Base-by-base conservation (phyloP, 2,797 vertebrate species). In the Malacoctenus gilli region DNA sequence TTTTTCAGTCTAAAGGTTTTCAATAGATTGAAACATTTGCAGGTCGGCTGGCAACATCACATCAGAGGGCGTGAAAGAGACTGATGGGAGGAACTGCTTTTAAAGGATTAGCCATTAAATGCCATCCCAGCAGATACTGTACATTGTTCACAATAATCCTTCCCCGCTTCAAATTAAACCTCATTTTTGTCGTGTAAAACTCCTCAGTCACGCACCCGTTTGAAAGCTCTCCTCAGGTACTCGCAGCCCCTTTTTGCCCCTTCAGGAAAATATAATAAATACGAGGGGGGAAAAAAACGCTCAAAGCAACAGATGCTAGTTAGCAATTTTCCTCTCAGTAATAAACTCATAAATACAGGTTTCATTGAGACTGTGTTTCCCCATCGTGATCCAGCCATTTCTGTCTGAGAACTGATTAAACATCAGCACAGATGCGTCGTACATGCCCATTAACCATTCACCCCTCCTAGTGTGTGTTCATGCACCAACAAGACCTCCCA, bases 81-180 rank as follows among this genome's bases (percentile, higher is more conserved):
- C 70, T 60, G 53, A 72, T 44, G 63, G 65, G 52, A 75, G 42
- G 75, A 80, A 84, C 46, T 60, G 78, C 69, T 85, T 85, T 84
- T 80, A 85, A 79, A 75, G 74, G 85, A 87, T 86, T 83, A 84
- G n/a, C 56, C 35, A 46, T 60, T 76, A 62, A 70, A 77, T 78
- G 79, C 57, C 48, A 38, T 68, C 65, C 50, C 60, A 60, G 56
- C 72, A 61, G 58, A 77, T 67, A 50, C 59, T 54, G 66, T 64
- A 44, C 60, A 51, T 72, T 79, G 77, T 80, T 48, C 69, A 68
- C 41, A 67, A 79, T 80, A 75, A 85, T 81, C 68, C 51, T 16
- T 10, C 22, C 31, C 44, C 34, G n/a, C 8, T 59, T 74, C 55
- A 67, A 64, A 77, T 76, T 49, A 77, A 73, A 77, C 56, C 18